phyloP scores from a whole-genome alignment of 2,797 vertebrate genomes.

The Sorex maritimensis region DNA sequence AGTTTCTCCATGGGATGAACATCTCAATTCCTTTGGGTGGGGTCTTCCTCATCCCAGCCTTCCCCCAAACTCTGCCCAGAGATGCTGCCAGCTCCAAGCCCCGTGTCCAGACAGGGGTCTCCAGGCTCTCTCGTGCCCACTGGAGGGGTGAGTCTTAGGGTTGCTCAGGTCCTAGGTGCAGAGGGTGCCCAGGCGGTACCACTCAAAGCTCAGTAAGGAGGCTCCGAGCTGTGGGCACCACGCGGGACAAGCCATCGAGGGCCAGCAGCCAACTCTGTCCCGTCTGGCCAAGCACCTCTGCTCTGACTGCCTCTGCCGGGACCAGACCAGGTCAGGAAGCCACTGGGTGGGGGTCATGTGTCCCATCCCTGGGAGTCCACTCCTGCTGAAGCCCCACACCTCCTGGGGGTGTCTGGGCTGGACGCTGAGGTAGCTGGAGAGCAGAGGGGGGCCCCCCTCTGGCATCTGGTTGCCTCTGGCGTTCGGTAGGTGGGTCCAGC shows the following conservation, averaged over 20 bases:
- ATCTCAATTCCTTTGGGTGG: not conserved
- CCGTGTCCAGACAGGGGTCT: not conserved
- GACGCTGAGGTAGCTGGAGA: not conserved
- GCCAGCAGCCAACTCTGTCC: no score
- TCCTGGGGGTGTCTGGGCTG: not conserved
- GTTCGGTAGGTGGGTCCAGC: not conserved
- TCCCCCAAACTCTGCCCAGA: accelerated
- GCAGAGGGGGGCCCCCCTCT: no score
- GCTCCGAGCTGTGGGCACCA: not conserved
- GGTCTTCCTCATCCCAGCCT: not conserved
- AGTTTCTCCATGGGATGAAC: not conserved
- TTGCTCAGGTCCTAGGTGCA: not conserved
- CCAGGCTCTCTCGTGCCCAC: not conserved
- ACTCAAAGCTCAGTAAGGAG: not conserved
- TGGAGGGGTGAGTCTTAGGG: not conserved
- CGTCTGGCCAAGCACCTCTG: no score
- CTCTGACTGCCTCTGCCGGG: no score
- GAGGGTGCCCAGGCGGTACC: not conserved
- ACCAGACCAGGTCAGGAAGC: no score
- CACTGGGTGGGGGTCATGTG: no score
- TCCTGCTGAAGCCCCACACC: no score
- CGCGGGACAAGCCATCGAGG: no score
- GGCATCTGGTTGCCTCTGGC: no score
- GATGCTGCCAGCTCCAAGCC: not conserved
- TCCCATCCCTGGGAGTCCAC: no score